Evolutionary conservation across 2,888 invertebrate species (phyloP).

Genomic region (Pinctada fucata): DNA sequence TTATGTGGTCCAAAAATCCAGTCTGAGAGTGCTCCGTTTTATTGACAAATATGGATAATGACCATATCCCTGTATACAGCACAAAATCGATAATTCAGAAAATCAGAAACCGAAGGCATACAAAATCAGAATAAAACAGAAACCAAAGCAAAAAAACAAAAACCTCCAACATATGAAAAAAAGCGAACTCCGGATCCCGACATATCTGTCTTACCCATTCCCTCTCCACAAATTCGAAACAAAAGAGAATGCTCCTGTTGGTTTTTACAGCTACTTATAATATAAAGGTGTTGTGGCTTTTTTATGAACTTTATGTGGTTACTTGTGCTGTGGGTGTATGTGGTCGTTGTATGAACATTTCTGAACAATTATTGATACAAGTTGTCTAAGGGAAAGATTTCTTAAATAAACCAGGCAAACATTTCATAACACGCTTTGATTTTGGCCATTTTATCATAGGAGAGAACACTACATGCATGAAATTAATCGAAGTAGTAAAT

Average conservation of each 20-base stretch:
- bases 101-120: no score
- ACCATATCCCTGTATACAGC: no score
- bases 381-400: neutral
- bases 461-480: neutral
- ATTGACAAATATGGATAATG: no score
- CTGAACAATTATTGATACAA: neutral
- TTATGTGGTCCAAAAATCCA: neutral
- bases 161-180: no score
- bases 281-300: conserved; percentile 25
- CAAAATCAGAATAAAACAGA: no score
- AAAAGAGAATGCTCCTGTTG: conserved; percentile 30
- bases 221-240: neutral
- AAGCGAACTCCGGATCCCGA: neutral
- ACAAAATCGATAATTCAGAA: no score
- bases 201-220: neutral
- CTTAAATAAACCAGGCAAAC: neutral
- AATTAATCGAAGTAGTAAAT: neutral
- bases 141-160: no score
- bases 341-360: conserved; percentile 1
- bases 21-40: neutral
- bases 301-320: neutral
- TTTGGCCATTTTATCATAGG: neutral
- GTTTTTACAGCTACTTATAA: conserved; percentile 17
- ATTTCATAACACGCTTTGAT: neutral
- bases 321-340: neutral